Conservation (phyloP, 2,888 invertebrate genomes). For the Sepioteuthis lessoniana region DNA sequence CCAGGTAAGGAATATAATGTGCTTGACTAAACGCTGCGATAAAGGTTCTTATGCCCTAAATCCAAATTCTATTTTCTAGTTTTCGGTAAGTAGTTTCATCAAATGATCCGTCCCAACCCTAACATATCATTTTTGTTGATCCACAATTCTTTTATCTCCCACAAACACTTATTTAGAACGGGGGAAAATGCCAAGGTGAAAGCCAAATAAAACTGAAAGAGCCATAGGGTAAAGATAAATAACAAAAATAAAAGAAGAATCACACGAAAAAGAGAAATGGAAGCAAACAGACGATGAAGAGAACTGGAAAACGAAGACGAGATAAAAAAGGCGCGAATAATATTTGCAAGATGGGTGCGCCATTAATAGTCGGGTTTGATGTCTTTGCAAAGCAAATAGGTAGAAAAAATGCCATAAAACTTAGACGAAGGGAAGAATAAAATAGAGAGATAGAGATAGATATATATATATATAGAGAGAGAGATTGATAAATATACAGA, state of each 20-base stretch:
- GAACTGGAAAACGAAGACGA: not conserved
- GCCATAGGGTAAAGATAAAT: too few species aligned
- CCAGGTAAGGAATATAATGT: too few species aligned
- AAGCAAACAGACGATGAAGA: not conserved
- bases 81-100: not conserved
- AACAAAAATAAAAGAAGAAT: not conserved
- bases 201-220: not conserved
- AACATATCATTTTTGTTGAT: not conserved
- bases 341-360: not conserved
- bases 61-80: not conserved
- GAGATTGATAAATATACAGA: not conserved
- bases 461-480: not conserved
- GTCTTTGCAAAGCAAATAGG: not conserved
- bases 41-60: not conserved
- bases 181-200: not conserved
- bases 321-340: not conserved
- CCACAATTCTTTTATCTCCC: not conserved
- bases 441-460: not conserved
- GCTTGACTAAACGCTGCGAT: too few species aligned
- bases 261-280: not conserved
- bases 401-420: constrained; percentile 10
- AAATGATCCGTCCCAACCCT: not conserved
- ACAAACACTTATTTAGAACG: not conserved
- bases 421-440: not conserved
- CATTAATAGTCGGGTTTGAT: not conserved